Base-by-base conservation (phyloP, 2,888 invertebrate genomes). In the Tanypteryx hageni region DNA sequence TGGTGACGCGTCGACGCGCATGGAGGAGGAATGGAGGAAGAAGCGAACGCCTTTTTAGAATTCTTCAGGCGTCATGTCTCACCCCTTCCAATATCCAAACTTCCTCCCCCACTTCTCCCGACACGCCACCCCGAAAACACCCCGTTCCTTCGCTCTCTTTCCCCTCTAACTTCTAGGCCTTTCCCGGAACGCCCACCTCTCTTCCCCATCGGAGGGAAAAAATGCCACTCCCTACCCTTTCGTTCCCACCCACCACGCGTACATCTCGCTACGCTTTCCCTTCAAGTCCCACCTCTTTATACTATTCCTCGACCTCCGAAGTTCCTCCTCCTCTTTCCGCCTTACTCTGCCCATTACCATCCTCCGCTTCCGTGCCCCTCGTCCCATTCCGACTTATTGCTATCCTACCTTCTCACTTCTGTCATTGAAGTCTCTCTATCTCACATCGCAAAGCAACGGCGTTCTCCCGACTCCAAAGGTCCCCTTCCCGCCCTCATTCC, bases 41-140 rank as follows among this genome's bases (percentile, higher is more conserved):
- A 44, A 27, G 58, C 11, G 86, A 56, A 27, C 61, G n/a, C 64
- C 89, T 89, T 89, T 89, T 89, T 64, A 68, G 89, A 68, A 89
- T 89, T 89, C 89, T 89, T 44, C 11, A 10, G 44, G 89, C 89
- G 64, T 89, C 59, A 18, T 44, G 61, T 9, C 86, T 56, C 64
- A 44, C 44, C 89, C 68, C 64, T 44, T 68, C 44, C 89, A 61
- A 44, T n/a, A 86, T 61, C 16, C 31, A 86, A 86, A 56, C 89
- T 44, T 44, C n/a, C n/a, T 57, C n/a, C 22, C 84, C 56, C 10
- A n/a, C n/a, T 13, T 57, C 44, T 44, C 44, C 44, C 44, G 44
- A 44, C 44, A 44, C 44, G 44, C 44, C 44, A 44, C 44, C 44
- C 44, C 44, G 44, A 44, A 44, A 44, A 44, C 44, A 44, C 44